Evolutionary conservation across 2,888 invertebrate species (phyloP).

Genomic region (Eupithecia abbreviata): DNA sequence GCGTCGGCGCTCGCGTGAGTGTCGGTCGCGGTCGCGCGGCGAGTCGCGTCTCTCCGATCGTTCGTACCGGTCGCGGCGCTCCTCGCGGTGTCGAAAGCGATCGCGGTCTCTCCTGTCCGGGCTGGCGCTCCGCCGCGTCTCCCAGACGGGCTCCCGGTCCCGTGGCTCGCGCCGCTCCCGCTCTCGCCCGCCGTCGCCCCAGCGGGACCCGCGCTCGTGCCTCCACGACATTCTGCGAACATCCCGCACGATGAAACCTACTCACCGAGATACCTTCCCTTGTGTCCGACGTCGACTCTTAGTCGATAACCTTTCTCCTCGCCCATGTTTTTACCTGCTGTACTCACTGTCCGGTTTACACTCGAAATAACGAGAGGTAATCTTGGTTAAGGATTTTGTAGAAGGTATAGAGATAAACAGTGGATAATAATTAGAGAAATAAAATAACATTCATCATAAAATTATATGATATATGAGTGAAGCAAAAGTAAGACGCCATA

Average conservation of each 20-base stretch:
- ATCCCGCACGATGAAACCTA: constrained; percentile 69
- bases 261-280: constrained; percentile 59
- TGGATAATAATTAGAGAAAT: not conserved
- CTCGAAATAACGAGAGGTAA: constrained; percentile 13
- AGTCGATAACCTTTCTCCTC: constrained; percentile 41
- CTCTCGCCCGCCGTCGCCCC: constrained; percentile 57
- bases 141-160: constrained; percentile 20
- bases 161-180: constrained; percentile 40
- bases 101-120: constrained; percentile 56
- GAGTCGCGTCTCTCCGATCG: constrained; percentile 5
- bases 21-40: constrained; percentile 33
- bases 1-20: constrained; percentile 42
- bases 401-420: not conserved
- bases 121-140: constrained; percentile 27
- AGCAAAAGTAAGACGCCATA: constrained; percentile 1
- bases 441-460: not conserved
- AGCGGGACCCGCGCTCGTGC: constrained; percentile 68
- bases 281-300: constrained; percentile 41
- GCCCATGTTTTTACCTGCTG: constrained; percentile 46
- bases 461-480: too few species aligned
- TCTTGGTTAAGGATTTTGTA: not conserved
- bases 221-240: constrained; percentile 83
- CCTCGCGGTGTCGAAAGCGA: constrained; percentile 38
- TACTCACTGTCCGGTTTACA: constrained; percentile 32
- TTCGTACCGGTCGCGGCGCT: constrained; percentile 37